Base-by-base conservation (phyloP, 2,888 invertebrate genomes). In the Gastrophysa polygoni region DNA sequence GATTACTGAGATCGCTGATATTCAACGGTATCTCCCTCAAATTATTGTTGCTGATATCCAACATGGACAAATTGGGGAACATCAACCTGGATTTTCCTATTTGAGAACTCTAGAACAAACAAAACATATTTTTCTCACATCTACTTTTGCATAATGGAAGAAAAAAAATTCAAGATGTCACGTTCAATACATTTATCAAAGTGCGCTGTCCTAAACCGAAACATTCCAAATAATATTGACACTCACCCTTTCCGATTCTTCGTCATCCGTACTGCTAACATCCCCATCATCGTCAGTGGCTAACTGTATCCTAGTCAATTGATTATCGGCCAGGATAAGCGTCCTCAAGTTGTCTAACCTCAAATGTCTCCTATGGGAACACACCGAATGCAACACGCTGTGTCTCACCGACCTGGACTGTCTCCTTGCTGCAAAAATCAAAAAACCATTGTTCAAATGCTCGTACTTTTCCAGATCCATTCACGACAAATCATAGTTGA, bases 61-160 rank as follows among this genome's bases (percentile, higher is more conserved):
- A 81, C 91, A 96, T 96, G 2, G 96, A 95, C 58, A 99, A 86
- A 78, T 92, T 92, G 0, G 98, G 98, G 82, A 95, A 97, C 76
- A 97, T 87, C 1, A 97, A 85, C 46, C 90, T 86, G 0, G 88
- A 85, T 75, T 89, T 89, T 28, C 86, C 84, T 3, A 85, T 82
- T 8, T 83, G 81, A 11, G 84, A 80, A 70, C 82, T 84, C 78
- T 78, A 60, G 57, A 77, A 75, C 50, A 47, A 61, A 46, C 43
- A 43, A 59, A 56, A 34, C 59, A 62, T 57, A n/a, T 20, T 49
- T 38, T 55, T 32, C 32, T 48, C 51, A 57, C 47, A n/a, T n/a
- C n/a, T n/a, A n/a, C n/a, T n/a, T n/a, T n/a, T n/a, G n/a, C n/a
- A n/a, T n/a, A n/a, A n/a, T n/a, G n/a, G n/a, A n/a, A n/a, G n/a